phyloP scores from a whole-genome alignment of 1,140 invertebrate genomes.

The Plectrocnemia conspersa region DNA sequence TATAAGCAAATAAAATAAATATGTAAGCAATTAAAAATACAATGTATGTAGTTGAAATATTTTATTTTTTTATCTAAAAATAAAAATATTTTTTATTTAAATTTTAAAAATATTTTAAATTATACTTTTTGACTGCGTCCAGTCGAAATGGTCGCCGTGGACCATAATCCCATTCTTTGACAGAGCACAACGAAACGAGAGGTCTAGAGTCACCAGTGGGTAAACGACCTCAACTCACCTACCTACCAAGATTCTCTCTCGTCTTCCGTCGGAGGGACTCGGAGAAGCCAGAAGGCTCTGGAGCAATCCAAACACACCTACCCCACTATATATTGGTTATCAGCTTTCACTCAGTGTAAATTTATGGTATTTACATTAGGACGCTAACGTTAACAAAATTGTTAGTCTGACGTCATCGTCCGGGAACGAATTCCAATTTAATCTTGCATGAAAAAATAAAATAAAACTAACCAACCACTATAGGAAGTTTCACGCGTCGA shows the following conservation, averaged over 20 bases:
- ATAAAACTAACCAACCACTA: no score
- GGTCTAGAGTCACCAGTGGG: slow-evolving; percentile 17
- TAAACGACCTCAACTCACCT: slow-evolving; percentile 19
- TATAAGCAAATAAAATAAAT: no score
- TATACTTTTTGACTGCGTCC: no score
- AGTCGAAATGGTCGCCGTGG: no score
- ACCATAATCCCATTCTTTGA: slow-evolving; percentile 10
- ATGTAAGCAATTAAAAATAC: no score
- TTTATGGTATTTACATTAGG: not conserved
- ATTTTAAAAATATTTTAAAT: no score
- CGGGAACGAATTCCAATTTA: no score
- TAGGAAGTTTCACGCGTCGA: no score
- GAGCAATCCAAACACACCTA: not conserved
- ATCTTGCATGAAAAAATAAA: no score
- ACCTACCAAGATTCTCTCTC: not conserved
- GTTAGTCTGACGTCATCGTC: not conserved
- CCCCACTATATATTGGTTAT: not conserved
- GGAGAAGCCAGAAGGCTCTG: not conserved
- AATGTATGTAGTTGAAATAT: no score
- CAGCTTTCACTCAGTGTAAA: slow-evolving; percentile 11
- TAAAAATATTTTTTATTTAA: not conserved
- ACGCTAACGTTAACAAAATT: not conserved
- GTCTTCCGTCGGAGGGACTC: not conserved
- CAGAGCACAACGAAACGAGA: slow-evolving; percentile 1
- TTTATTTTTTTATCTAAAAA: not conserved